Evolutionary conservation across 2,888 invertebrate genomes (phyloP), one percentile per base, ranked within the genome.

Genomic region (Limnephilus rhombicus): DNA sequence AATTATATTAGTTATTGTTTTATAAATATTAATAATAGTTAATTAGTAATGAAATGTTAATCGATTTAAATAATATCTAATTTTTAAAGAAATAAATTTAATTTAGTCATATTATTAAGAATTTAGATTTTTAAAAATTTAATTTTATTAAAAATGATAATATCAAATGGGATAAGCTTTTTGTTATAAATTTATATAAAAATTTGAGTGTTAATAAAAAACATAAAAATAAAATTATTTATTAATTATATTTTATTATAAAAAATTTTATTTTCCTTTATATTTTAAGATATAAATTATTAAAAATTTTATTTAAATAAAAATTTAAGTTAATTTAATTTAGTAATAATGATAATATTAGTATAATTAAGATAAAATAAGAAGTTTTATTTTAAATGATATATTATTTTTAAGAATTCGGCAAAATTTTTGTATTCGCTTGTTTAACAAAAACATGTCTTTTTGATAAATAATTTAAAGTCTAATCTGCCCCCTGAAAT

Each of bases 371-470:
- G 95, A 94, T 94, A 94, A 94, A 94, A 94, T 94, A n/a, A 3
- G 3, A 18, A 9, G 34, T n/a, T 82, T 18, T 82, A 18, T 31
- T 94, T 4, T 94, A 94, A 94, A 94, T 94, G 94, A 93, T 94
- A 94, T 95, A 96, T 53, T 53, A 53, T 53, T 53, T 53, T 53
- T 53, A 97, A 96, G 96, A 97, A 97, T 95, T 97, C 96, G 96
- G 96, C 97, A 97, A 97, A 53, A 96, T 94, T 94, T 95, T 95
- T 95, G 96, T 97, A 95, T 96, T 96, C 96, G 97, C 96, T 96
- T 97, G 97, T 97, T 97, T 97, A 98, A 95, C 97, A 97, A 97
- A 97, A 97, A 97, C 97, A 97, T 97, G 96, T 96, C 96, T 96
- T 97, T 96, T 96, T 96, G 96, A 94, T 94, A 94, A 95, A 89